Base-by-base conservation (phyloP, 2,888 invertebrate species). In the Campoplex nolae region DNA sequence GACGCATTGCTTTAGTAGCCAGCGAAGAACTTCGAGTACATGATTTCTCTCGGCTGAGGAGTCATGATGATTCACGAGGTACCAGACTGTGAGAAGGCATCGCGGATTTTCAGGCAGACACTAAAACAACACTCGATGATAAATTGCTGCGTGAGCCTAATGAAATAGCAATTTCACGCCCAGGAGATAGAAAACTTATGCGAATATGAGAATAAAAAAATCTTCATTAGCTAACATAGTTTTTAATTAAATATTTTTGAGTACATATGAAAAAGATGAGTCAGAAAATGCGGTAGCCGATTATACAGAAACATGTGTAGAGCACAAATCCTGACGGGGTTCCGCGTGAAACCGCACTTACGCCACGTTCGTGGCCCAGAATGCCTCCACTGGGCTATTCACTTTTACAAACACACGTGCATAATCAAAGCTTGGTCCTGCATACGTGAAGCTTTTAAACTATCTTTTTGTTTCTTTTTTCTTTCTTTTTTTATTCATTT, bases 321-420 rank as follows among this genome's bases (percentile, higher is more conserved):
- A 2, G 18, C 32, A 32, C 62, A 7, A 28, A 62, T 18, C 45
- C 23, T 67, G 51, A 8, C 51, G 13, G 23, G 67, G 23, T 16
- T 35, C 51, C 35, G 23, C 73, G 79, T 45, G 70, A 58, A 48
- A 73, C 78, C 67, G 80, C 75, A 67, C 62, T 76, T 35, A 45
- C 45, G 32, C 56, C 32, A 32, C 67, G 32, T 79, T 70, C 56
- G 74, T 76, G n/a, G 28, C 58, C n/a, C 28, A 51, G n/a, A 18
- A 54, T 45, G n/a, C n/a, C 32, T 75, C 45, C 74, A 54, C 58
- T 42, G 28, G 70, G 65, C 54, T 51, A 73, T 75, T 67, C 45
- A 28, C 48, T n/a, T 77, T 62, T 42, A 35, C 78, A 75, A 73
- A 70, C 78, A 74, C 74, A n/a, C 48, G 35, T 16, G 11, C 35